Evolutionary conservation across 1,140 invertebrate genomes (phyloP), one percentile per base, ranked within the genome.

Genomic region (Lerema accius): DNA sequence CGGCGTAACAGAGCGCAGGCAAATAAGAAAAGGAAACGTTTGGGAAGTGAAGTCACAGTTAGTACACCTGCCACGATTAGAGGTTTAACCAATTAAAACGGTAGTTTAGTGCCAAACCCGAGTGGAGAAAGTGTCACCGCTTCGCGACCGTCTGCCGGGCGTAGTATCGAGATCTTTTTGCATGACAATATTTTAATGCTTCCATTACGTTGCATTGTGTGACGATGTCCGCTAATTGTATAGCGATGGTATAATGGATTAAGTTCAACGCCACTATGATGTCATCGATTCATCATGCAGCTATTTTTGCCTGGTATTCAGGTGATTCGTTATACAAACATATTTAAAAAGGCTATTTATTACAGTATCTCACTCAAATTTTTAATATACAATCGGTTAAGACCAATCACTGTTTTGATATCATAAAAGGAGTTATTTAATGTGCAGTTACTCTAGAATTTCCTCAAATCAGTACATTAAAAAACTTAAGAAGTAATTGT

Each of bases 81-180:
- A 19, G 42, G 10, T 17, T 19, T 11, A 45, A 11, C 17, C 17
- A 45, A 45, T 19, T 45, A 45, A 45, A 43, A 15, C 7, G 28
- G 61, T 62, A 59, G 48, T 65, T 78, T 80, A 80, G 73, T 84
- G 76, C 80, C 76, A 80, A 70, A 76, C 73, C 73, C 65, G 76
- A 78, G 65, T 65, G 83, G 84, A 85, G 84, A 87, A 87, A 87
- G 84, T 85, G 81, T 83, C 73, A 69, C 69, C 66, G 63, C 56
- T 51, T 66, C 71, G 59, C 60, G 61, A 71, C 62, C 63, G 75
- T 77, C 72, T 67, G 65, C 67, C 67, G 67, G 42, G 46, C 51
- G 53, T n/a, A 39, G 49, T 49, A 60, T 63, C 63, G 60, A 73
- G 63, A 73, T 68, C 63, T 80, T 76, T 80, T 77, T 80, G 71